A percentile compares a stretch with the other conserved stretches of the same genome.
These are phyloP conservation scores for Bungarus multicinctus DNA, from an alignment of 2,113 vertebrate genomes.

Conservation along the genomic window DNA sequence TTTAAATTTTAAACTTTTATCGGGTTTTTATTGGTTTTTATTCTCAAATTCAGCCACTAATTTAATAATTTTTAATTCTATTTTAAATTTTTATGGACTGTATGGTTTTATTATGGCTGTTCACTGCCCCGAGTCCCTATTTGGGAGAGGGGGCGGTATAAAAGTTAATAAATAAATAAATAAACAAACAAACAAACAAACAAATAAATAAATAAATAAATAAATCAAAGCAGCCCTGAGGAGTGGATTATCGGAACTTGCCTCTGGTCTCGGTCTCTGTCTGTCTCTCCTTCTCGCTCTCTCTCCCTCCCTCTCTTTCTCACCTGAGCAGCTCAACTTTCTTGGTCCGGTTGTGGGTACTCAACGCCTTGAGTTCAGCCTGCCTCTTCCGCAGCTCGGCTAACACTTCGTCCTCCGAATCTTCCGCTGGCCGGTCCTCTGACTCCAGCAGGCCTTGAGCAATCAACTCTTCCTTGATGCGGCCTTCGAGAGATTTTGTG, in stretches of 20 bases:
- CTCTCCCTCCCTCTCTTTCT: background rate
- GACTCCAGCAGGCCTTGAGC: constrained; percentile 94
- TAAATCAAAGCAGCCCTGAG: background rate
- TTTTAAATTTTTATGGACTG: too few relatives aligned
- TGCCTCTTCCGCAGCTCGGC: constrained; percentile 94
- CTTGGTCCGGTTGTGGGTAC: constrained; percentile 87
- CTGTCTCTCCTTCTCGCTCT: background rate
- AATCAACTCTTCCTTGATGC: constrained; percentile 96
- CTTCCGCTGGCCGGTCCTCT: constrained; percentile 88
- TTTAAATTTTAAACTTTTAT: too few relatives aligned
- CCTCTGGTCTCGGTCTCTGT: too few relatives aligned
- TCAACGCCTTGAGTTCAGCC: constrained; percentile 92
- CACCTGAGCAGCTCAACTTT: constrained; percentile 94
- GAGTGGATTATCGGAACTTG: background rate
- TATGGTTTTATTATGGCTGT: too few relatives aligned
- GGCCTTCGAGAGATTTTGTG: constrained; percentile 92
- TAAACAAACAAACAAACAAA: too few relatives aligned
- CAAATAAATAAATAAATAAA: too few relatives aligned
- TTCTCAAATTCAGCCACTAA: too few relatives aligned
- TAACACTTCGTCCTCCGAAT: constrained; percentile 92
- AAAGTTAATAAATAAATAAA: too few relatives aligned
- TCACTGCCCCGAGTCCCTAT: too few relatives aligned
- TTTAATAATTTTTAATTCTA: too few relatives aligned
- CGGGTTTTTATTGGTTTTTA: too few relatives aligned
- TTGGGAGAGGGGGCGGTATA: too few relatives aligned